Evolutionary conservation across 2,888 invertebrate species (phyloP).

Genomic region (Trachelus tabidus): DNA sequence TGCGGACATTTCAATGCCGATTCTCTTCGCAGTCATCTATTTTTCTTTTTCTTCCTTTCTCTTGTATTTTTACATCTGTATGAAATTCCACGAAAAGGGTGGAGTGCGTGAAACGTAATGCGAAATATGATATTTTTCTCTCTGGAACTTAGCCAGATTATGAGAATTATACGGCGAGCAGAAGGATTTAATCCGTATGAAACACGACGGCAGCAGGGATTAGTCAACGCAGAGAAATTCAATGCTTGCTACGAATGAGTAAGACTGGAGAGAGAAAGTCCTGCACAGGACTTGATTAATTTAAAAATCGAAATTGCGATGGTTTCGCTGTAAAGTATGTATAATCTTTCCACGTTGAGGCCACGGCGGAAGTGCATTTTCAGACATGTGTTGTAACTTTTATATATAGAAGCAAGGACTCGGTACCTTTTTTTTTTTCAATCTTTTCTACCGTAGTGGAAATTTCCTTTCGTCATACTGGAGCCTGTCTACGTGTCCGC

Average conservation of each 20-base stretch:
- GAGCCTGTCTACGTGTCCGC: background rate
- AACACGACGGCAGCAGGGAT: conserved; percentile 51
- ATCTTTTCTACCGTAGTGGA: background rate
- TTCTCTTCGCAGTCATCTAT: background rate
- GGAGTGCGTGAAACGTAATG: background rate
- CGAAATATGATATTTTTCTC: conserved; percentile 35
- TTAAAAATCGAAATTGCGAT: background rate
- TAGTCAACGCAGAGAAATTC: conserved; percentile 45
- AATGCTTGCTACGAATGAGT: conserved; percentile 13
- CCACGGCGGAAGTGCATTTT: background rate
- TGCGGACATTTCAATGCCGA: background rate
- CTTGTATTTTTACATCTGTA: background rate
- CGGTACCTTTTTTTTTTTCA: background rate
- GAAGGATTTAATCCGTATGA: conserved; percentile 50
- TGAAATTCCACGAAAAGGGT: background rate
- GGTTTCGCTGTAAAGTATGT: background rate
- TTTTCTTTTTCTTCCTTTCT: background rate
- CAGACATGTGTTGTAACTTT: background rate
- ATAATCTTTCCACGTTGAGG: background rate
- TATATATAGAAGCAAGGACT: background rate
- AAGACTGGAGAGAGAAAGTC: background rate
- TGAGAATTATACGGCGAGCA: conserved; percentile 46
- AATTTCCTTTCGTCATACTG: background rate
- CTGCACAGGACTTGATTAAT: background rate
- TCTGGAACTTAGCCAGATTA: conserved; percentile 45